Base-by-base conservation (phyloP, 2,888 invertebrate genomes). In the Scrobipalpa costella region DNA sequence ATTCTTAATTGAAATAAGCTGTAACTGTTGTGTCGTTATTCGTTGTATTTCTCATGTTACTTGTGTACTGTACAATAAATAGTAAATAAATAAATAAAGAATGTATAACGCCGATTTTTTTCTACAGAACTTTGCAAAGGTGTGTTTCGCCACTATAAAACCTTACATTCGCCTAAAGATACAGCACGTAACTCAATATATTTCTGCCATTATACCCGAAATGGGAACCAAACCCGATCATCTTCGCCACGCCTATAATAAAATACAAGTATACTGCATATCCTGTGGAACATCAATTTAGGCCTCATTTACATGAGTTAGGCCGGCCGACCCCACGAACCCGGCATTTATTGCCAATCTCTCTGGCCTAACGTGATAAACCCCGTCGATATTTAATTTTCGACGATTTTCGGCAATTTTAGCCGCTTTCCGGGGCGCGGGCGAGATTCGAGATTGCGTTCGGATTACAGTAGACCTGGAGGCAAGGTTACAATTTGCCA, bases 281-380 rank as follows among this genome's bases (percentile, higher is more conserved):
- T 66, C 70, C 73, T 70, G 70, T 67, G 69, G 70, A 69, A 73
- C 69, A 83, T 81, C 82, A 85, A 83, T 86, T 85, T 81, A 69
- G 63, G 67, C 70, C 73, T 77, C 73, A 82, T 86, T 85, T 84
- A 74, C 79, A 75, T 75, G 80, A 77, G 78, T 80, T 77, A 73
- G 73, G 70, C 63, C 61, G 63, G 72, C 73, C 73, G 72, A 66
- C 69, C 55, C 55, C 13, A n/a, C 33, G 33, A 55, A 55, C 55
- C 70, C 65, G 64, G 70, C 75, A 76, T 75, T 84, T 88, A 90
- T 89, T 87, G 88, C 73, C 90, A 90, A 90, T 90, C 86, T 90
- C 85, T 79, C 73, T 73, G 76, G 77, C 72, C 78, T 87, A 93
- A 92, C 94, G 83, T 76, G 80, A 90, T 90, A 79, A 84, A 80